A percentile compares a stretch with the other conserved stretches of the same genome.
phyloP scores from a whole-genome alignment of 1,140 invertebrate species.

The Drosophila albomicans region DNA sequence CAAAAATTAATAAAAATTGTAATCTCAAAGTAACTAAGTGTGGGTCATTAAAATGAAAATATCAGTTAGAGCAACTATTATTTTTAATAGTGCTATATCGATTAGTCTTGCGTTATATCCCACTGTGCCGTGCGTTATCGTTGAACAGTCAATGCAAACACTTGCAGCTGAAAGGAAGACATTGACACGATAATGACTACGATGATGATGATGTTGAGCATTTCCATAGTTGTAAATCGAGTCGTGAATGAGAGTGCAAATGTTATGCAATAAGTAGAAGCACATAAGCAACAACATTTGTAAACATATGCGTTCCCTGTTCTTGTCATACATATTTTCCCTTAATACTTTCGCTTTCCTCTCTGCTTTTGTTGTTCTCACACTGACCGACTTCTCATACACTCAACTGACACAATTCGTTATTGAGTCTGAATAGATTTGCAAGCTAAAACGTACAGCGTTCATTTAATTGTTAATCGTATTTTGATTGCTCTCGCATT shows the following conservation, averaged over 20 bases:
- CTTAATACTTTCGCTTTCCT: conserved; percentile 18
- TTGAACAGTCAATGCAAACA: neutral
- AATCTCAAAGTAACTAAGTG: too few species aligned
- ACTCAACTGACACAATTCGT: neutral
- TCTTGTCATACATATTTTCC: conserved; percentile 5
- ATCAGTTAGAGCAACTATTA: neutral
- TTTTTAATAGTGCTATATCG: neutral
- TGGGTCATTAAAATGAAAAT: too few species aligned
- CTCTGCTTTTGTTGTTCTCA: conserved; percentile 2
- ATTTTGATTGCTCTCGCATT: too few species aligned
- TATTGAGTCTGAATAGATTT: neutral
- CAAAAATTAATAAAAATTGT: neutral
- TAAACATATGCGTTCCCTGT: neutral
- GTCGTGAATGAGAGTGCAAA: neutral
- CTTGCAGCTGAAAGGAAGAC: conserved; percentile 20
- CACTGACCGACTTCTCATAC: conserved; percentile 2
- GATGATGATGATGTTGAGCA: conserved; percentile 38
- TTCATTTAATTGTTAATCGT: too few species aligned
- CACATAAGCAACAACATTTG: neutral
- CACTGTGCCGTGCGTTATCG: conserved; percentile 15
- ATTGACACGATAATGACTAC: conserved; percentile 44
- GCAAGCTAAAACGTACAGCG: neutral
- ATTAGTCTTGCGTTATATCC: neutral
- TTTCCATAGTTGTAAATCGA: conserved; percentile 4
- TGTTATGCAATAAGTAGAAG: conserved; percentile 58